A percentile compares a stretch with the other conserved stretches of the same genome.
Conservation (phyloP, 2,113 vertebrate genomes). For the Dasypus novemcinctus region DNA sequence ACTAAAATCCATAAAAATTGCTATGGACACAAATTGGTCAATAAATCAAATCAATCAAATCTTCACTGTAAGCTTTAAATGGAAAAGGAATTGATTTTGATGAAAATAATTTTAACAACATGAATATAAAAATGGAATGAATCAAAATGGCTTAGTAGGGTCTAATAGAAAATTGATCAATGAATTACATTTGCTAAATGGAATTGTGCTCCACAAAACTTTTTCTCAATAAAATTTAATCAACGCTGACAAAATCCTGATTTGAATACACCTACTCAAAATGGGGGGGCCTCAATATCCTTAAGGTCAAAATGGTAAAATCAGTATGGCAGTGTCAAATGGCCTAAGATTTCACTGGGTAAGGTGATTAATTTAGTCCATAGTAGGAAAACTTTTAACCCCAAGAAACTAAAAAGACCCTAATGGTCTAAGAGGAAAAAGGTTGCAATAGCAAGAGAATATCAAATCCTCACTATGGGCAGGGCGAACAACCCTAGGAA, state of each 20-base stretch:
- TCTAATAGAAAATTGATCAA: neutral
- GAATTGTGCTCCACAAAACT: neutral
- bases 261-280: neutral
- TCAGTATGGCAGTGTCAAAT: neutral
- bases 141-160: neutral
- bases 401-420: neutral
- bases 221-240: slow-evolving; percentile 21
- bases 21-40: neutral
- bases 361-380: neutral
- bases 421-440: neutral
- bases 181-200: neutral
- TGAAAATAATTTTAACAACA: slow-evolving; percentile 35
- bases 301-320: neutral
- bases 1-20: neutral
- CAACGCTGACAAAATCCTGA: neutral
- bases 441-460: neutral
- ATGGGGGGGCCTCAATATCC: neutral
- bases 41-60: slow-evolving; percentile 47
- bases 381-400: neutral
- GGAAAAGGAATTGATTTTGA: neutral
- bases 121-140: neutral
- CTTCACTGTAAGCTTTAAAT: slow-evolving; percentile 10
- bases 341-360: neutral
- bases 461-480: neutral
- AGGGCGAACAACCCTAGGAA: too few relatives aligned